These are phyloP conservation scores for Conger conger DNA, from an alignment of 2,113 vertebrate genomes.

Conservation along the genomic window DNA sequence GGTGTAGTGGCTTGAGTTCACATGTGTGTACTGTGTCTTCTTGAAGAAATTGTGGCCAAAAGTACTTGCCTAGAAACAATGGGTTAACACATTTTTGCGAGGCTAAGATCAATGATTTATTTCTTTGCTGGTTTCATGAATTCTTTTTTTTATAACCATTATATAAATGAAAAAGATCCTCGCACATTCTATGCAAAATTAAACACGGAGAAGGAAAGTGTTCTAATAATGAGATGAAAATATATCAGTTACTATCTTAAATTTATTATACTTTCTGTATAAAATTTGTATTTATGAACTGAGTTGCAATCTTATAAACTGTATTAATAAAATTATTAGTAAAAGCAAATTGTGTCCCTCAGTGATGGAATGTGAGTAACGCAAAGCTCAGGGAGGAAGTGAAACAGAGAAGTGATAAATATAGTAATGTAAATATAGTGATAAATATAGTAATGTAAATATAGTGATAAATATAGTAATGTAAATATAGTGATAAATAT, in stretches of 20 bases:
- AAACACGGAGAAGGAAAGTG: constrained; percentile 75
- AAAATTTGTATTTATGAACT: constrained; percentile 95
- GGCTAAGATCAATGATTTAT: constrained; percentile 52
- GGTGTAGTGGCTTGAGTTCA: neutral
- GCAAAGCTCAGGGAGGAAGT: neutral
- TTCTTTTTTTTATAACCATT: constrained; percentile 52
- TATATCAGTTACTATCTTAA: constrained; percentile 86
- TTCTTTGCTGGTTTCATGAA: constrained; percentile 60
- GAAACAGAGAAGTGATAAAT: neutral
- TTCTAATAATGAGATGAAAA: constrained; percentile 83
- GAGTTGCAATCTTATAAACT: constrained; percentile 86
- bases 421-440: no score
- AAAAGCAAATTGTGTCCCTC: constrained; percentile 52
- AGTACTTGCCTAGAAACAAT: constrained; percentile 23
- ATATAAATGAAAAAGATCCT: constrained; percentile 71
- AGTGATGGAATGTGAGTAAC: neutral
- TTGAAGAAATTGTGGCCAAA: constrained; percentile 6
- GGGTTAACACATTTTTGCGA: constrained; percentile 43
- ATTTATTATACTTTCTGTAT: constrained; percentile 90
- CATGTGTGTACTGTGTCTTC: constrained; percentile 10
- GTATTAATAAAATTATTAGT: constrained; percentile 92
- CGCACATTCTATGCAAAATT: constrained; percentile 89
- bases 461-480: no score
- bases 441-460: no score
- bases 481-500: no score